Conservation (phyloP, 2,113 vertebrate genomes). For the Emydura subglobosa region DNA sequence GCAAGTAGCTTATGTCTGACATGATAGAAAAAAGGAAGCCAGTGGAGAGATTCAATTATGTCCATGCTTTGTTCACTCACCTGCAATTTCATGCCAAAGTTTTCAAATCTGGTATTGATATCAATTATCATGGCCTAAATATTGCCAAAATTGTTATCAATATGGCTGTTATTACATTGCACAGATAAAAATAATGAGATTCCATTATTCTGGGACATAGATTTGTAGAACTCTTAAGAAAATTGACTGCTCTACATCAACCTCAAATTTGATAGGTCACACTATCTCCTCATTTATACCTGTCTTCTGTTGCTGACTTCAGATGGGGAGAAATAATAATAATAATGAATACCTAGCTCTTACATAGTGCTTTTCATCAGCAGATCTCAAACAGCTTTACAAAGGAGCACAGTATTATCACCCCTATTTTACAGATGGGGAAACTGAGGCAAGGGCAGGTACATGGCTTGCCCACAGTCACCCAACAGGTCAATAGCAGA, state of each 20-base stretch:
- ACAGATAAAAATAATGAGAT: not conserved
- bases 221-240: not conserved
- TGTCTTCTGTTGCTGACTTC: not conserved
- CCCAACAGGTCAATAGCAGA: no score
- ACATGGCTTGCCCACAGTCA: no score
- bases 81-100: no score
- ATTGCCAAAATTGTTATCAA: not conserved
- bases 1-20: no score
- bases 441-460: no score
- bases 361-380: no score
- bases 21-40: no score
- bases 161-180: not conserved
- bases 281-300: not conserved
- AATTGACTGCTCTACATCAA: rapidly evolving
- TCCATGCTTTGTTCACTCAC: not conserved
- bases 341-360: no score
- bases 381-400: no score
- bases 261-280: not conserved
- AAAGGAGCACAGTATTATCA: no score
- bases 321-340: not conserved
- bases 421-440: no score
- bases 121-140: not conserved
- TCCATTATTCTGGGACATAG: not conserved
- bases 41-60: not conserved
- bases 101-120: not conserved